Evolutionary conservation across 2,888 invertebrate genomes (phyloP), one percentile per base, ranked within the genome.

Genomic region (Ecliptopera silaceata): DNA sequence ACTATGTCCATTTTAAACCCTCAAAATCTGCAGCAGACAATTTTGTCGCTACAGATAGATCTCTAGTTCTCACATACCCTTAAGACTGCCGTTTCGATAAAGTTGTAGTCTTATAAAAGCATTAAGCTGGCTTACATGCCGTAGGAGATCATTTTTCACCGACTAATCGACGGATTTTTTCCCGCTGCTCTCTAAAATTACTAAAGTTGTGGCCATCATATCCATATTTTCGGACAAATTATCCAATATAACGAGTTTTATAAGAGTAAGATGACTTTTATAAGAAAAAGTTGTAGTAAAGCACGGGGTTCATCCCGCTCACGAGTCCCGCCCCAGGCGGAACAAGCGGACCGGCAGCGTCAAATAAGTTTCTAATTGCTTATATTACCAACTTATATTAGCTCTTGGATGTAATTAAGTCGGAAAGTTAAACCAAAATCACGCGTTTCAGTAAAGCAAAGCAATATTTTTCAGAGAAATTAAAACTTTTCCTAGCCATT

Each of bases 351-450:
- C 88, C 86, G 85, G 86, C 82, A 86, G 86, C 88, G 84, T 88
- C 88, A 89, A 91, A 89, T 89, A 91, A 91, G 87, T 89, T 91
- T 90, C 88, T 91, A 90, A 90, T 91, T 91, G 88, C 89, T 90
- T 90, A 88, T 88, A 90, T 90, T 91, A 89, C 87, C 87, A 88
- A 88, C 86, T 89, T 89, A 85, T 88, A 88, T 88, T 89, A 86
- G 79, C 84, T 88, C 82, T 88, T 82, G 73, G 74, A 85, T 86
- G 84, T 89, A 88, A 89, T 91, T 88, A 89, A 89, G 86, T 85
- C 83, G 77, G 69, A 75, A 86, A 88, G 79, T 84, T 85, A 77
- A 82, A 84, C 82, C 84, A 79, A 82, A 84, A 84, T 83, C 81
- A 76, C 78, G 78, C 83, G 81, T 82, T 42, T 26, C 70, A 72